Conservation (phyloP, 2,797 vertebrate genomes). For the Pangasius larnaudii region DNA sequence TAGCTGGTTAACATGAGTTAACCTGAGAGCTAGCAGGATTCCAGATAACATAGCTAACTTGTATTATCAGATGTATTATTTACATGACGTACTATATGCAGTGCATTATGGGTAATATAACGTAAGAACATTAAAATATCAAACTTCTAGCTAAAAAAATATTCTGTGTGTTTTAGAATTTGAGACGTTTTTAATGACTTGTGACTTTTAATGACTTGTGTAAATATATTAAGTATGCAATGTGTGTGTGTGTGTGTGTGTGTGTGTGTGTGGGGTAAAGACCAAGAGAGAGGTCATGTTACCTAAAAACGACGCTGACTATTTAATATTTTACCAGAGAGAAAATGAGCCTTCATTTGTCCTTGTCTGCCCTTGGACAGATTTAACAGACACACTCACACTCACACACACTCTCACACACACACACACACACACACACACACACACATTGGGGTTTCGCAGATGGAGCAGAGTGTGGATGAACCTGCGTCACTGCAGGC, state of each 20-base stretch:
- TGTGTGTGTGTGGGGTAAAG: not conserved
- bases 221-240: not conserved
- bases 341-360: constrained; percentile 41
- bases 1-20: not conserved
- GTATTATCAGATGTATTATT: no score
- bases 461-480: constrained; percentile 21
- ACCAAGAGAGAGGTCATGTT: not conserved
- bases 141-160: no score
- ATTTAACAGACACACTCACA: constrained; percentile 21
- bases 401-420: not conserved
- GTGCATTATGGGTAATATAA: no score
- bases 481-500: constrained; percentile 29
- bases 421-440: not conserved
- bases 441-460: constrained; percentile 10
- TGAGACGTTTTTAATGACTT: no score
- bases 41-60: not conserved
- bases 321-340: constrained; percentile 13
- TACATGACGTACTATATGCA: no score
- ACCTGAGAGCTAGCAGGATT: not conserved
- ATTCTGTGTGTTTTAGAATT: no score
- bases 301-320: not conserved
- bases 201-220: not conserved
- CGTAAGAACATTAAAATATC: no score
- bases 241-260: constrained; percentile 18
- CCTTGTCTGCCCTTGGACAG: constrained; percentile 48